A percentile compares a stretch with the other conserved stretches of the same genome.
These are phyloP conservation scores for Mechanitis messenoides DNA, from an alignment of 2,888 invertebrate genomes.

Conservation along the genomic window DNA sequence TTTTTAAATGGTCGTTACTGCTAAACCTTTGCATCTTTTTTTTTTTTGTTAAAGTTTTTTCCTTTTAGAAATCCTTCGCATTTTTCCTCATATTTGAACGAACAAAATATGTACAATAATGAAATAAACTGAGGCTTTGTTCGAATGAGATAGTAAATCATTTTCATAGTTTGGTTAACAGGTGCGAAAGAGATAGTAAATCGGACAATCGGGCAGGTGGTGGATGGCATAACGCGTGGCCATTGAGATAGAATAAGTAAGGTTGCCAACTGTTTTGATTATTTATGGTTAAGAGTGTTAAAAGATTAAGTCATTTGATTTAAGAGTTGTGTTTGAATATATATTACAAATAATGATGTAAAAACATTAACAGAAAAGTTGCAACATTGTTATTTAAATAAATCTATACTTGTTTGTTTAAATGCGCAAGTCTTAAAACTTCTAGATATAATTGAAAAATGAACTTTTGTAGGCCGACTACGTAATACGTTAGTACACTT, in stretches of 20 bases:
- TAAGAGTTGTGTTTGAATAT: too few species aligned
- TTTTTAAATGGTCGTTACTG: background rate
- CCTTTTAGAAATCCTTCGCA: conserved; percentile 11
- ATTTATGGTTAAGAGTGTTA: conserved; percentile 4
- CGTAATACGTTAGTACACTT: too few species aligned
- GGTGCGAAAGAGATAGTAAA: conserved; percentile 12
- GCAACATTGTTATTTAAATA: too few species aligned
- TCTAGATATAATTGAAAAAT: too few species aligned
- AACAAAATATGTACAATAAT: conserved; percentile 12
- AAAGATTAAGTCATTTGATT: background rate
- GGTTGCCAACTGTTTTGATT: conserved; percentile 11
- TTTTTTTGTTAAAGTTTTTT: conserved; percentile 3
- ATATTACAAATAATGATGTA: too few species aligned
- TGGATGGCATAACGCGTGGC: conserved; percentile 13
- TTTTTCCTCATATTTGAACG: conserved; percentile 14
- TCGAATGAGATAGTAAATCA: conserved; percentile 4
- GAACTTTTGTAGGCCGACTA: too few species aligned
- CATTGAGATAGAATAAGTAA: conserved; percentile 16
- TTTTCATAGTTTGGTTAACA: background rate
- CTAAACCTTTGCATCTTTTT: background rate
- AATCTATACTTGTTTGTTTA: too few species aligned
- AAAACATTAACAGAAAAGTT: too few species aligned
- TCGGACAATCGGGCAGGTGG: conserved; percentile 17
- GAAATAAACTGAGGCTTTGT: conserved; percentile 9
- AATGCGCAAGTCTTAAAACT: too few species aligned